phyloP scores from a whole-genome alignment of 2,113 vertebrate genomes.

The Hippopotamus amphibius region DNA sequence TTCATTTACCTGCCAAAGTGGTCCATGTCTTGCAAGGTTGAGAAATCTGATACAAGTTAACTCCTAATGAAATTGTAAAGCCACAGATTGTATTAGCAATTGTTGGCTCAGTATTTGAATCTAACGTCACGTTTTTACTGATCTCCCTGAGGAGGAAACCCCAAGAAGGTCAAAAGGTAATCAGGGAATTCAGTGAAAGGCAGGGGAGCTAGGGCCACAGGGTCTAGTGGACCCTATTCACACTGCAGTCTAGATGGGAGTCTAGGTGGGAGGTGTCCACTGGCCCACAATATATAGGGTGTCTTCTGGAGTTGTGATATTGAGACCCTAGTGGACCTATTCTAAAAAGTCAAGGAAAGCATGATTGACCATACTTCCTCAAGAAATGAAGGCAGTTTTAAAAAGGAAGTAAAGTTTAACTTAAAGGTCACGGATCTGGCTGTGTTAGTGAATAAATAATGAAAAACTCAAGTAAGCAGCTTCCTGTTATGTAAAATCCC shows the following conservation, averaged over 20 bases:
- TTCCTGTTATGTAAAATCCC: background rate
- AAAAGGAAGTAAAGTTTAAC: background rate
- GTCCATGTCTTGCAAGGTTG: background rate
- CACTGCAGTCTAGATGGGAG: background rate
- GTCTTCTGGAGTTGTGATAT: background rate
- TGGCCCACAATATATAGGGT: too few species aligned
- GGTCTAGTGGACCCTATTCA: background rate
- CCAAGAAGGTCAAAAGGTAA: background rate
- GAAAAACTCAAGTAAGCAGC: background rate
- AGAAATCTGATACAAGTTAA: background rate
- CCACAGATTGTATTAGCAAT: background rate
- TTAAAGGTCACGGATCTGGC: background rate
- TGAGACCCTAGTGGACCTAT: background rate
- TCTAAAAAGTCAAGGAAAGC: background rate
- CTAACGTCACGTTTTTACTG: background rate
- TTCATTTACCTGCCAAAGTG: background rate
- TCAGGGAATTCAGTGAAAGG: background rate
- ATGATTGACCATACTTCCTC: background rate
- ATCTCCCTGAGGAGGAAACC: background rate
- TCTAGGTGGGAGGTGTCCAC: background rate
- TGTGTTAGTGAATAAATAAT: background rate
- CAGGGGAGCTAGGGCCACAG: background rate
- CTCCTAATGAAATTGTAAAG: background rate
- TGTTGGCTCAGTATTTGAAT: background rate
- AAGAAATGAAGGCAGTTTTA: background rate